Conservation (phyloP, 2,888 invertebrate species). For the Machimus atricapillus region DNA sequence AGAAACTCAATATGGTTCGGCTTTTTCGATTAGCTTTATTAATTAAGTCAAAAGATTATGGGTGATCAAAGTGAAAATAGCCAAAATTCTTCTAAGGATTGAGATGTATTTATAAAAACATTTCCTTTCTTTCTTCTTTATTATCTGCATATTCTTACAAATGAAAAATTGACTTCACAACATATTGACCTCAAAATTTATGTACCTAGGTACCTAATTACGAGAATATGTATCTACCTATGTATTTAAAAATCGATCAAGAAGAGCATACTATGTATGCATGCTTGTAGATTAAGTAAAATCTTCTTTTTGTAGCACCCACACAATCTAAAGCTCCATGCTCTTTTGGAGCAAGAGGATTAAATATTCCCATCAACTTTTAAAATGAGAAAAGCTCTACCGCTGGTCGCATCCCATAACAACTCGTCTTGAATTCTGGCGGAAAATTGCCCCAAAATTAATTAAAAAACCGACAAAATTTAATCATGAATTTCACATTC, state of each 20-base stretch:
- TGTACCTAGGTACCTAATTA: too few species aligned
- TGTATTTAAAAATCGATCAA: neutral
- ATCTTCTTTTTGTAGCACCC: neutral
- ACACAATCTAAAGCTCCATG: neutral
- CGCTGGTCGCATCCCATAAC: neutral
- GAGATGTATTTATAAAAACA: too few species aligned
- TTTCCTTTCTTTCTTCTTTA: too few species aligned
- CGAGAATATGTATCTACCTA: too few species aligned
- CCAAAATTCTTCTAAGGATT: too few species aligned
- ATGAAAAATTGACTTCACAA: too few species aligned
- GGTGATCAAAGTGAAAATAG: neutral
- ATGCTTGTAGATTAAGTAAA: neutral
- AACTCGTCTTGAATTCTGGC: neutral
- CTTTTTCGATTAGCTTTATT: neutral
- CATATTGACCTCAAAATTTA: too few species aligned
- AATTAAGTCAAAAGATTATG: neutral
- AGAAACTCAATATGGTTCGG: neutral
- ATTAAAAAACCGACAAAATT: slow-evolving; percentile 7
- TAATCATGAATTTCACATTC: slow-evolving; percentile 4
- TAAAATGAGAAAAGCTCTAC: neutral
- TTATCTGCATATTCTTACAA: too few species aligned
- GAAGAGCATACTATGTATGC: neutral
- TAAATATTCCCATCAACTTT: neutral
- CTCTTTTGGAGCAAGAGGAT: neutral
- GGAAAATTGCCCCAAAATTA: neutral